Percentiles rank a stretch among this genome's conserved stretches.
These are phyloP conservation scores for Polydrusus cervinus DNA, from an alignment of 2,888 invertebrate species.

Conservation along the genomic window DNA sequence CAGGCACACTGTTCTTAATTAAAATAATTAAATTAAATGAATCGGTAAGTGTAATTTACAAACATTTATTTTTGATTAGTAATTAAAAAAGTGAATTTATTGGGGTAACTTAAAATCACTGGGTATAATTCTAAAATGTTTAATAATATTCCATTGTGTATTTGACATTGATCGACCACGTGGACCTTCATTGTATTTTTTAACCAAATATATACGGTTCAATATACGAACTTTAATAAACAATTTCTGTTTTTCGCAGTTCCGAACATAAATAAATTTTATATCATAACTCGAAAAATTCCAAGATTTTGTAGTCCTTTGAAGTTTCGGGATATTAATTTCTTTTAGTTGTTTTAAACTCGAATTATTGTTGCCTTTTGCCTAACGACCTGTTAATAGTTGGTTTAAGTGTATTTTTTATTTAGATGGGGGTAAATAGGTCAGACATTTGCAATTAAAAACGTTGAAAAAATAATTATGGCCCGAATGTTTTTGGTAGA, in stretches of 20 bases:
- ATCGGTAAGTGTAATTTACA: no score
- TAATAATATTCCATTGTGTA: background rate
- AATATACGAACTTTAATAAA: constrained; percentile 6
- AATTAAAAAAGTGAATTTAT: no score
- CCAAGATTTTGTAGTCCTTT: background rate
- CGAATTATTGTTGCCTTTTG: background rate
- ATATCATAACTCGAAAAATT: background rate
- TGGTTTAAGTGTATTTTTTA: constrained; percentile 13
- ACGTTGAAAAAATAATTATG: background rate
- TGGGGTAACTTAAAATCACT: no score
- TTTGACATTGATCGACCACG: background rate
- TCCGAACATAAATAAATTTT: constrained; percentile 9
- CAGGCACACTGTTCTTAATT: no score
- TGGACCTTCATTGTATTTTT: background rate
- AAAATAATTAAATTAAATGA: no score
- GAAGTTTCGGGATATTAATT: background rate
- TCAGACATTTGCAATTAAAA: constrained; percentile 6
- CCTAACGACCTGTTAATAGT: background rate
- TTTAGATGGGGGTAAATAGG: constrained; percentile 6
- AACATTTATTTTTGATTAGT: no score
- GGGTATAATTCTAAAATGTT: no score
- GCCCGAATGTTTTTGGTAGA: no score
- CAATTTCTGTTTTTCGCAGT: background rate
- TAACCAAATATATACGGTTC: background rate
- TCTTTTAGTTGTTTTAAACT: constrained; percentile 10